A percentile compares a stretch with the other conserved stretches of the same genome.
These are phyloP conservation scores for Chrysocyon brachyurus DNA, from an alignment of 2,797 vertebrate species.

Conservation along the genomic window DNA sequence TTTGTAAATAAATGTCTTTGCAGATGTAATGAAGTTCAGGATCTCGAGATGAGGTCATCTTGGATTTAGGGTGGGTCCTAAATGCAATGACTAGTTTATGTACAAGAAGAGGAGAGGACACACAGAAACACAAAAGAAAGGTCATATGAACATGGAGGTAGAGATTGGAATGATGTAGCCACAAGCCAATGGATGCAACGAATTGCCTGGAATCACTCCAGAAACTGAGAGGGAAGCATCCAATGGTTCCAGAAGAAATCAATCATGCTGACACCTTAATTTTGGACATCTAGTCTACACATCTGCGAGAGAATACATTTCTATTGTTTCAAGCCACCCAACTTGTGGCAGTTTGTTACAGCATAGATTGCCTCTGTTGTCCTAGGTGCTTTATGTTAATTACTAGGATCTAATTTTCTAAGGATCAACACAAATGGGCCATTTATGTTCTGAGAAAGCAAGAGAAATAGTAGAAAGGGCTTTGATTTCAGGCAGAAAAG, in stretches of 20 bases:
- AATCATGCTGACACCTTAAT: not conserved
- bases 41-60: not conserved
- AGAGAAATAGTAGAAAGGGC: not conserved
- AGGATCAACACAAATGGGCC: not conserved
- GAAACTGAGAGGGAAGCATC: not conserved
- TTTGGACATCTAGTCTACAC: not conserved
- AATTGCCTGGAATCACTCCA: too few species aligned
- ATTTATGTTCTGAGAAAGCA: not conserved
- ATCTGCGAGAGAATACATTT: not conserved
- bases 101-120: not conserved
- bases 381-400: not conserved
- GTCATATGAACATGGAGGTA: not conserved
- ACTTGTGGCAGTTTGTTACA: not conserved
- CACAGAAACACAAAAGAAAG: not conserved
- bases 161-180: rapidly evolving
- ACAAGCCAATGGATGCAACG: not conserved
- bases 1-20: not conserved
- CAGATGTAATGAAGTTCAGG: not conserved
- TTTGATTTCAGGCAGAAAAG: not conserved
- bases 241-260: not conserved
- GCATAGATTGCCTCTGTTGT: not conserved
- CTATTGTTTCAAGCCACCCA: not conserved
- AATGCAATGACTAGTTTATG: not conserved
- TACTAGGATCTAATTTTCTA: not conserved
- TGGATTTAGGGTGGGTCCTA: not conserved